Base-by-base conservation (phyloP, 2,113 vertebrate species). In the Polyodon spathula region DNA sequence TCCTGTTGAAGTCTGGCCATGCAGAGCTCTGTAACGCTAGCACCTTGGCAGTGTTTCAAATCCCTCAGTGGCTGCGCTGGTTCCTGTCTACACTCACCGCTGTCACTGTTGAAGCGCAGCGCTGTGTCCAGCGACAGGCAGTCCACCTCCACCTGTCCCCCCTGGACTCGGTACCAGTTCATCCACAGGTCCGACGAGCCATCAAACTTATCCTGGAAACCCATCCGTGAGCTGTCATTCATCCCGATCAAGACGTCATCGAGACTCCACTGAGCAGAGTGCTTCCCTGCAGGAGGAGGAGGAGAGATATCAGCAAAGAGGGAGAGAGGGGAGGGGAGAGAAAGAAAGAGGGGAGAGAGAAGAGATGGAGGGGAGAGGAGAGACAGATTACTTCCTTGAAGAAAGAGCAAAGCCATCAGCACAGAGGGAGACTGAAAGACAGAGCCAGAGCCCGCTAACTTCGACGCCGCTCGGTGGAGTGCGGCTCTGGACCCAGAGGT, bases 201-300 rank as follows among this genome's bases (percentile, higher is more conserved):
- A 63, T 97, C 95, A 65, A 99, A 99, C 84, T 91, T 92, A 75
- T 99, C 96, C 46, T 94, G 92, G 75, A 99, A 98, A 56, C 93
- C 93, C 14, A 84, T 90, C 68, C 93, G 89, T 70, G 93, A 93
- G 78, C 94, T 99, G 86, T 99, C 96, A 51, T 99, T 99, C 93
- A 99, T 94, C 41, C 96, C 96, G 58, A 99, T 88, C 46, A 99
- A 85, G 53, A 99, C 82, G 65, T 97, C 93, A 1, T 99, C 96
- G 72, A 99, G 76, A 68, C 91, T 93, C 96, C 96, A 99, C 70
- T 98, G 94, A 57, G 93, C 91, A 5, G 94, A 92, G 72, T 95
- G 90, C 63, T 93, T 97, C 44, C 94, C 96, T 98, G 56, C 7
- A 60, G 50, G 44, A 40, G 15, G 16, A 17, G 17, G 41, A 40